A percentile compares a stretch with the other conserved stretches of the same genome.
Evolutionary conservation across 2,888 invertebrate genomes (phyloP).

Genomic region (Gari tellinella): DNA sequence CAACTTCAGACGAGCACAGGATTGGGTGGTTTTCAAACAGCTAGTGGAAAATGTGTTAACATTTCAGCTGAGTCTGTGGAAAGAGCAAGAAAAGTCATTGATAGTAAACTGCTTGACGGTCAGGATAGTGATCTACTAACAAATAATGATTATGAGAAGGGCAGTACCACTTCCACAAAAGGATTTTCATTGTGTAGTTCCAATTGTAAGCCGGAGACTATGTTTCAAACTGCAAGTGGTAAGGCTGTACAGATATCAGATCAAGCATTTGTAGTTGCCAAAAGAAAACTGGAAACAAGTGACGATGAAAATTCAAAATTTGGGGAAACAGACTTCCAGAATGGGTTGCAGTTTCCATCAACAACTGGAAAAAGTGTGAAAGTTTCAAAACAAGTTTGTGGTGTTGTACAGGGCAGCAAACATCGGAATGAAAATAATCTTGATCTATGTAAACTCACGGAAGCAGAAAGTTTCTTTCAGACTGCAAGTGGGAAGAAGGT

Average conservation of each 20-base stretch:
- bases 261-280: constrained; percentile 23
- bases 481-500: constrained; percentile 20
- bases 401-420: too few relatives aligned
- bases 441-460: too few relatives aligned
- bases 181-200: too few relatives aligned
- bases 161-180: too few relatives aligned
- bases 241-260: constrained; percentile 27
- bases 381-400: too few relatives aligned
- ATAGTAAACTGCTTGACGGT: not conserved
- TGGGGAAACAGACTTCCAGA: not conserved
- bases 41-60: constrained; percentile 48
- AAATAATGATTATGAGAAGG: too few relatives aligned
- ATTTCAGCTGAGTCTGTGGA: constrained; percentile 38
- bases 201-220: not conserved
- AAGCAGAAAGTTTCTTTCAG: constrained; percentile 1
- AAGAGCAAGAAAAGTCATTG: constrained; percentile 26
- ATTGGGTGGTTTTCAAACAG: constrained; percentile 37
- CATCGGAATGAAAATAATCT: too few relatives aligned
- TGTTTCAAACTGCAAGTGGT: constrained; percentile 50
- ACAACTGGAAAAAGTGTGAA: too few relatives aligned
- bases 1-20: not conserved
- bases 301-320: not conserved
- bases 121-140: too few relatives aligned
- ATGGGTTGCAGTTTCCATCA: too few relatives aligned
- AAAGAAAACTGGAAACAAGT: constrained; percentile 6